Percentiles rank a stretch among this genome's conserved stretches.
Conservation (phyloP, 2,113 vertebrate species). For the Canis aureus region DNA sequence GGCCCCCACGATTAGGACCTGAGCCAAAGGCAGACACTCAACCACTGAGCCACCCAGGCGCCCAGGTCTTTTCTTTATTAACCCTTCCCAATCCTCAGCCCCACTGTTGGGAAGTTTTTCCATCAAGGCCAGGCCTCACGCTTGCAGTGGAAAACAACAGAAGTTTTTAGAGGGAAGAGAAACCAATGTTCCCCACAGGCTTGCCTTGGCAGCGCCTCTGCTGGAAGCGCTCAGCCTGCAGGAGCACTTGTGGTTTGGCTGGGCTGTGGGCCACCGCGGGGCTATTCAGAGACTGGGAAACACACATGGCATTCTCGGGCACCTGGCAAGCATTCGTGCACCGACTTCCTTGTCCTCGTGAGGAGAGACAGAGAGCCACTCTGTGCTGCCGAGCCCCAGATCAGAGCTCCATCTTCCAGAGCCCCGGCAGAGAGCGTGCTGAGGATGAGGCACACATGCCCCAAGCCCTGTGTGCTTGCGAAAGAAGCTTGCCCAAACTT, state of each 20-base stretch:
- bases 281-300: conserved; percentile 54
- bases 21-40: too few species aligned
- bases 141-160: conserved; percentile 58
- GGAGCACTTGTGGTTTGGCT: neutral
- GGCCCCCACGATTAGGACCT: too few species aligned
- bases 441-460: neutral
- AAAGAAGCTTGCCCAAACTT: conserved; percentile 64
- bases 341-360: conserved; percentile 71
- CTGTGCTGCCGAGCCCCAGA: conserved; percentile 43
- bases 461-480: neutral
- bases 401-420: conserved; percentile 33
- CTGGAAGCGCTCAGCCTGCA: neutral
- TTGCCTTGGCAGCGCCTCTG: neutral
- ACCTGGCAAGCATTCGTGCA: conserved; percentile 30
- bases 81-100: neutral
- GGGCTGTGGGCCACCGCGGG: neutral
- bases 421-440: neutral
- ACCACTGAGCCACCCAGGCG: too few species aligned
- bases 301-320: conserved; percentile 66
- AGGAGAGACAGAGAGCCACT: conserved; percentile 66
- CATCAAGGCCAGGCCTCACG: neutral
- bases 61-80: neutral
- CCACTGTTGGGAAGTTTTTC: neutral
- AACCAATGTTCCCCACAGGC: conserved; percentile 37
- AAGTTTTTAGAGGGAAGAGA: conserved; percentile 60